Evolutionary conservation across 2,797 vertebrate genomes (phyloP).

Genomic region (Momotus momota): DNA sequence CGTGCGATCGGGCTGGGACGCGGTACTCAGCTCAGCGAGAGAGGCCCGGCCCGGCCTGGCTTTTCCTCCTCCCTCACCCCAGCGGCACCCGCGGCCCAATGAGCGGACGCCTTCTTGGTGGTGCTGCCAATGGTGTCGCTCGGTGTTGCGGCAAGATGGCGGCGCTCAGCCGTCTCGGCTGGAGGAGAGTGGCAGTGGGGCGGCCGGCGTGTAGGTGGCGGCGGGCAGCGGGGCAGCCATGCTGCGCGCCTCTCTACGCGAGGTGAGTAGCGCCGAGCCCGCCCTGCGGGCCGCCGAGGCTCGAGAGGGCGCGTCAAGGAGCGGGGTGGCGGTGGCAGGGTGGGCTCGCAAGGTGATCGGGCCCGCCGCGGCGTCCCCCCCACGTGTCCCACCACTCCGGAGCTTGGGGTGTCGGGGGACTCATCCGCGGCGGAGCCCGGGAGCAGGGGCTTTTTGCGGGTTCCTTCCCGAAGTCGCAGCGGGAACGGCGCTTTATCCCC

Average conservation of each 20-base stretch:
- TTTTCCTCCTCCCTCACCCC: not conserved
- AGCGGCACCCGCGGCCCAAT: constrained; percentile 54
- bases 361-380: not conserved
- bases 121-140: constrained; percentile 76
- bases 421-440: not conserved
- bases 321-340: rapidly evolving
- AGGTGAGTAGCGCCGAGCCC: constrained; percentile 79
- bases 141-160: constrained; percentile 85
- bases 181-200: rapidly evolving
- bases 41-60: no score
- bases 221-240: constrained; percentile 63
- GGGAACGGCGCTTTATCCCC: not conserved
- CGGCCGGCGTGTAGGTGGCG: not conserved
- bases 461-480: rapidly evolving
- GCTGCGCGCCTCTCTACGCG: constrained; percentile 84
- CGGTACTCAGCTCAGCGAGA: rapidly evolving
- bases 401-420: not conserved
- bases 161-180: not conserved
- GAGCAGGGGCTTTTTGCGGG: no score
- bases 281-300: not conserved
- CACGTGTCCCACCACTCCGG: rapidly evolving
- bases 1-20: rapidly evolving
- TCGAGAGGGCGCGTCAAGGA: not conserved
- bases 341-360: not conserved
- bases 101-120: not conserved